A percentile compares a stretch with the other conserved stretches of the same genome.
Conservation (phyloP, 2,113 vertebrate species). For the Gasterosteus nipponicus region DNA sequence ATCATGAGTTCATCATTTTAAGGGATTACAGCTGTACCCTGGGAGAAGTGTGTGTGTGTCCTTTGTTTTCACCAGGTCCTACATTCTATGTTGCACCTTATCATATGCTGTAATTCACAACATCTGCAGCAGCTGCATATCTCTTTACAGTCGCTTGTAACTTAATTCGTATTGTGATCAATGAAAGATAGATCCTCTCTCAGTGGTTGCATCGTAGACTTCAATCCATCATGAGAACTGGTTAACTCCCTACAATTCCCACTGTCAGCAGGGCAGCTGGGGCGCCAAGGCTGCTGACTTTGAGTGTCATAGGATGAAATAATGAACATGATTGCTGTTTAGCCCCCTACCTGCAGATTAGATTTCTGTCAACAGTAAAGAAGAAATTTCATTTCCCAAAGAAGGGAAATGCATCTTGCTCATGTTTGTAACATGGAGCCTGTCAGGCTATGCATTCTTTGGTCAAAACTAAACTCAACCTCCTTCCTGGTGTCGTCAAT, state of each 20-base stretch:
- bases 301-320: too few species aligned
- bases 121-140: conserved; percentile 4
- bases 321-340: too few species aligned
- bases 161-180: too few species aligned
- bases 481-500: conserved; percentile 17
- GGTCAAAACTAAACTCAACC: conserved; percentile 33
- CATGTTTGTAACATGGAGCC: conserved; percentile 21
- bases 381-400: conserved; percentile 31
- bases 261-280: too few species aligned
- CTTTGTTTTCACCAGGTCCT: conserved; percentile 12
- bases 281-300: too few species aligned
- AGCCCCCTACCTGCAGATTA: background rate
- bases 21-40: conserved; percentile 58
- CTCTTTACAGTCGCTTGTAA: background rate
- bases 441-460: conserved; percentile 15
- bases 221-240: too few species aligned
- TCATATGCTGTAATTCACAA: conserved; percentile 26
- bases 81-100: conserved; percentile 15
- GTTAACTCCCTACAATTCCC: too few species aligned
- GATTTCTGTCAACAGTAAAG: conserved; percentile 12
- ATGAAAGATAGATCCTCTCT: too few species aligned
- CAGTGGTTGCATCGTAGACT: background rate
- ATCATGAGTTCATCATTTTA: conserved; percentile 62
- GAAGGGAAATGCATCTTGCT: conserved; percentile 21
- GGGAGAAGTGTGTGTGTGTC: conserved; percentile 8